Evolutionary conservation across 2,113 vertebrate genomes (phyloP), one percentile per base, ranked within the genome.

Genomic region (Lophotis ruficrista): DNA sequence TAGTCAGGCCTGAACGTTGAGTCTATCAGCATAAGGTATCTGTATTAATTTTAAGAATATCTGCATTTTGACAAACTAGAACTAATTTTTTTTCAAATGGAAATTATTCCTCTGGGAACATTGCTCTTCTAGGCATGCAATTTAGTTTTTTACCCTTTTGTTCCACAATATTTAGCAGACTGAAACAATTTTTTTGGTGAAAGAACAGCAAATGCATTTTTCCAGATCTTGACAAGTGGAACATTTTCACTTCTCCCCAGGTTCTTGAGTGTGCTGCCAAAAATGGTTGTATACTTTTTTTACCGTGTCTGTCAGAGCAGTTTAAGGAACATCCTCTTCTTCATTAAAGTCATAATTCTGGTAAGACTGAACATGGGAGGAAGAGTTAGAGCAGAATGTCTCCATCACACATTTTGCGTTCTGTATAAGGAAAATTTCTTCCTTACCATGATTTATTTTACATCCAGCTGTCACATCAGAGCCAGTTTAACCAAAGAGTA

Each of bases 141-240:
- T 47, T 56, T 28, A 17, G 43, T 15, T 35, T 65, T 54, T 80
- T 87, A 64, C 54, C 84, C 87, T 92, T 93, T 96, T 96, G 62
- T 95, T 94, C 77, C 48, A 35, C 77, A 50, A 28, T 61, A 84
- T 89, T 62, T 88, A 89, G 61, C n/a, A 96, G 75, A 70, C 83
- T 89, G n/a, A 66, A 93, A 90, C 14, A 3, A 13, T 6, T 54
- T 65, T 45, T 66, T 50, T 70, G 61, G 37, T 84, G 64, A 82
- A 68, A 93, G 86, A 96, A 93, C 65, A 70, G 35, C 20, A 69
- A 77, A 80, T 35, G 31, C 71, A 30, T 94, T 93, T 95, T 92
- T 68, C 51, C 53, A 73, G 28, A 48, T 33, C 30, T 58, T 92
- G 73, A 76, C 54, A 81, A 81, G 54, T 45, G 24, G 83, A 87